A percentile compares a stretch with the other conserved stretches of the same genome.
Evolutionary conservation across 2,797 vertebrate genomes (phyloP).

Genomic region (Hafferia zeledoni): DNA sequence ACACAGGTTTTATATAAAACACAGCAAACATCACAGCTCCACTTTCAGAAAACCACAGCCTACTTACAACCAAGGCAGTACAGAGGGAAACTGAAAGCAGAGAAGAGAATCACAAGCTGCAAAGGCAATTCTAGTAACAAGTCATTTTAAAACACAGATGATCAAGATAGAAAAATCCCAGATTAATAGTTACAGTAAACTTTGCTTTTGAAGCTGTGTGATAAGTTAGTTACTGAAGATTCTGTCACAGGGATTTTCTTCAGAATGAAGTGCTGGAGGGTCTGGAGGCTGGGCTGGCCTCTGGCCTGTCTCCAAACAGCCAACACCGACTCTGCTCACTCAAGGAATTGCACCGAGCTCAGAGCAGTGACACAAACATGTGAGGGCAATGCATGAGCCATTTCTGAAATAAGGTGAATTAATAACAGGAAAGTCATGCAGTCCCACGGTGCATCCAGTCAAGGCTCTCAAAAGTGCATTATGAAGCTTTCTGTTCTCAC

Average conservation of each 20-base stretch:
- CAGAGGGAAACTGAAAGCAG: slow-evolving; percentile 62
- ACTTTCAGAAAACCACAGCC: slow-evolving; percentile 56
- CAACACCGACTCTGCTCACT: neutral
- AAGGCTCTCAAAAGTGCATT: neutral
- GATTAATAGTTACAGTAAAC: slow-evolving; percentile 65
- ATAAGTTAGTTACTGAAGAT: slow-evolving; percentile 55
- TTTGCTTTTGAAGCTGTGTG: neutral
- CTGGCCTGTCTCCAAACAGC: neutral
- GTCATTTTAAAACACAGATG: slow-evolving; percentile 41
- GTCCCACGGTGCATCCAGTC: neutral
- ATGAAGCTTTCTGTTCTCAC: neutral
- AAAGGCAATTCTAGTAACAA: slow-evolving; percentile 54
- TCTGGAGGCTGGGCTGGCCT: neutral
- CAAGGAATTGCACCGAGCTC: neutral
- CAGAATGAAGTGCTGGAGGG: neutral
- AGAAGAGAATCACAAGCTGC: slow-evolving; percentile 5
- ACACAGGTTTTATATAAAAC: neutral
- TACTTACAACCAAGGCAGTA: neutral
- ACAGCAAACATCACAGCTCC: slow-evolving; percentile 42
- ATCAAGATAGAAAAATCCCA: slow-evolving; percentile 51
- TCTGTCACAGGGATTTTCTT: slow-evolving; percentile 51
- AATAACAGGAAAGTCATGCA: neutral
- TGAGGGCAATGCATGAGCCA: rapidly evolving
- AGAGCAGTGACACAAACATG: neutral
- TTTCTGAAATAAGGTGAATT: neutral